These are phyloP conservation scores for Allolobophora icterica DNA, from an alignment of 2,888 invertebrate species.

Conservation along the genomic window DNA sequence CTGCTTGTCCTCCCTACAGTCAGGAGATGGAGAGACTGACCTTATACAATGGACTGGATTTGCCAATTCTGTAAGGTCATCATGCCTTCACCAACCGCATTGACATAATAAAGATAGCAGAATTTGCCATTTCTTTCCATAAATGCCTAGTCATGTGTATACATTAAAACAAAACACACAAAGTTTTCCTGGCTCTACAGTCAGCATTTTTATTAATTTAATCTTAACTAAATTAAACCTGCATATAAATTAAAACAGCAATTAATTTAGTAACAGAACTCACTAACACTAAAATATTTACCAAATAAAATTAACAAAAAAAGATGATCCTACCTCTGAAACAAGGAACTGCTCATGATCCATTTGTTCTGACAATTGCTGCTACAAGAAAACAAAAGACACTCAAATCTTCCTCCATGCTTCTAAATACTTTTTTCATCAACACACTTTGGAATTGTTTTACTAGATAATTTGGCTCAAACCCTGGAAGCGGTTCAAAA, in stretches of 20 bases:
- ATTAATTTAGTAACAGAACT: conserved; percentile 17
- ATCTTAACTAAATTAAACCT: background rate
- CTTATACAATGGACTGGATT: background rate
- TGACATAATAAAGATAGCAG: too few relatives aligned
- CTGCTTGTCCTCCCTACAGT: background rate
- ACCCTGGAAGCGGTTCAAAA: too few relatives aligned
- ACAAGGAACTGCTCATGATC: background rate
- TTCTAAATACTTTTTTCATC: background rate
- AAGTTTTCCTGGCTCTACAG: too few relatives aligned
- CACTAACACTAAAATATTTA: background rate
- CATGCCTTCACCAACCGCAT: background rate
- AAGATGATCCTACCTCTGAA: conserved; percentile 19
- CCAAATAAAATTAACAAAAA: background rate
- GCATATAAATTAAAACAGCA: background rate
- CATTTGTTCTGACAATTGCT: background rate
- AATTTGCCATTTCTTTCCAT: too few relatives aligned
- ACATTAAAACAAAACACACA: background rate
- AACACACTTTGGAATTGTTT: background rate
- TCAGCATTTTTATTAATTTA: too few relatives aligned
- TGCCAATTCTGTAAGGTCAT: background rate
- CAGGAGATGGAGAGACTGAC: background rate
- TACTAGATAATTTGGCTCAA: background rate
- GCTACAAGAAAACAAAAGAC: background rate
- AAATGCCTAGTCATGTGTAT: background rate
- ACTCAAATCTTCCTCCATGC: background rate